phyloP scores from a whole-genome alignment of 2,113 vertebrate species.

The Anguilla rostrata region DNA sequence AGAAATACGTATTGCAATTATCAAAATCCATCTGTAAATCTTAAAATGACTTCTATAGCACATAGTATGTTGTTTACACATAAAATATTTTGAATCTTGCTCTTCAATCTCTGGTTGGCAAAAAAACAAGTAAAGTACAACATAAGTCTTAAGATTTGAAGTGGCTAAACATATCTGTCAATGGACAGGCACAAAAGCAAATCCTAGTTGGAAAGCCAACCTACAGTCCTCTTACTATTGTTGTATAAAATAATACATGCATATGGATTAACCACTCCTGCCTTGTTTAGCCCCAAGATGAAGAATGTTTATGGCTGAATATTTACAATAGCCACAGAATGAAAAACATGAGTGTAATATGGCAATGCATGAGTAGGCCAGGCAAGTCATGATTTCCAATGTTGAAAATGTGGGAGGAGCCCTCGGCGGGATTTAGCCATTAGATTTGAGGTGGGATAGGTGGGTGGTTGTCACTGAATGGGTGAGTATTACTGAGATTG shows the following conservation, averaged over 20 bases:
- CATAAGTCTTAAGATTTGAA: neutral
- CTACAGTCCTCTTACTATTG: neutral
- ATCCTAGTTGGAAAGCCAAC: neutral
- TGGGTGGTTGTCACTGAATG: too few relatives aligned
- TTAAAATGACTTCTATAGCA: neutral
- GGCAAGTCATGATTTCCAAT: too few relatives aligned
- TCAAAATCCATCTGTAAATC: neutral
- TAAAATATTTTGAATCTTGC: neutral
- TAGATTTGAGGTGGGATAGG: too few relatives aligned
- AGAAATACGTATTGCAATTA: neutral
- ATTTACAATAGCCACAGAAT: neutral
- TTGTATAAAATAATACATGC: neutral
- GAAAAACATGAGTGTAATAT: too few relatives aligned
- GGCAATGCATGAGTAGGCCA: too few relatives aligned
- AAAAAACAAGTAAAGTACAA: neutral
- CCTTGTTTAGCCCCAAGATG: neutral
- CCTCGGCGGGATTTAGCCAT: too few relatives aligned
- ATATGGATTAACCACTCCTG: neutral
- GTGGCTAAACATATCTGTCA: neutral
- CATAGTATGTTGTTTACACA: neutral
- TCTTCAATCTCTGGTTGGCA: neutral
- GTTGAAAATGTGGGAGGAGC: too few relatives aligned
- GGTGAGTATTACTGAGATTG: too few relatives aligned
- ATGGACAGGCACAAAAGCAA: neutral
- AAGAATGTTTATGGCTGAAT: neutral